Evolutionary conservation across 2,888 invertebrate species (phyloP).

Genomic region (Heliconius hortense): DNA sequence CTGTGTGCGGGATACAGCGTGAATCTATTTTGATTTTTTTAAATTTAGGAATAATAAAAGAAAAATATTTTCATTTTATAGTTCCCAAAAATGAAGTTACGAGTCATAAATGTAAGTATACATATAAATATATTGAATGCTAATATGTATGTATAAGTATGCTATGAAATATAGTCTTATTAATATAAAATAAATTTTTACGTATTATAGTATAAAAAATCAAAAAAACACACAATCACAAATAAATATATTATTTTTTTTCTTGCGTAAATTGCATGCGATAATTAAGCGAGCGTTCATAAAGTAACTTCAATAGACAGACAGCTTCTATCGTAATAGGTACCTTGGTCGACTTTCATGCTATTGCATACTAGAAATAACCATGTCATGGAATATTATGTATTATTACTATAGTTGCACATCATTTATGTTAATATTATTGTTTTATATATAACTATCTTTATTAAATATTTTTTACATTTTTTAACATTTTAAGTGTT

Average conservation of each 20-base stretch:
- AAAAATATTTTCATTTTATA: too few relatives aligned
- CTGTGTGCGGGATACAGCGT: too few relatives aligned
- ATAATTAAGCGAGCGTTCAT: constrained; percentile 5
- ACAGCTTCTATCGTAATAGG: constrained; percentile 9
- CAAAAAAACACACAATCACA: not conserved
- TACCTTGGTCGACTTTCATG: constrained; percentile 3
- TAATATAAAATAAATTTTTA: not conserved
- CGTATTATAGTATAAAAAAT: not conserved
- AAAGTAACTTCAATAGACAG: constrained; percentile 8
- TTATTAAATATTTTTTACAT: too few relatives aligned
- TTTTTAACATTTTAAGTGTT: too few relatives aligned
- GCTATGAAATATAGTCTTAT: not conserved
- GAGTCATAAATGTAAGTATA: too few relatives aligned
- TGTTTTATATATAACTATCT: not conserved
- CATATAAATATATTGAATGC: too few relatives aligned
- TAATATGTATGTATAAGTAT: not conserved
- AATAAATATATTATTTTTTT: not conserved
- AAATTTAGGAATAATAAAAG: too few relatives aligned
- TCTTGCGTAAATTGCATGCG: constrained; percentile 2
- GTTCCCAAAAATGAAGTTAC: too few relatives aligned
- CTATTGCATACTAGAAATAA: constrained; percentile 9
- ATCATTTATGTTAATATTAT: not conserved
- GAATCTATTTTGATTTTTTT: too few relatives aligned
- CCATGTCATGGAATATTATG: constrained; percentile 1
- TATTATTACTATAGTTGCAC: not conserved